A percentile compares a stretch with the other conserved stretches of the same genome.
Conservation (phyloP, 92 coral and sea anemone genomes). For the Blastomussa wellsi region DNA sequence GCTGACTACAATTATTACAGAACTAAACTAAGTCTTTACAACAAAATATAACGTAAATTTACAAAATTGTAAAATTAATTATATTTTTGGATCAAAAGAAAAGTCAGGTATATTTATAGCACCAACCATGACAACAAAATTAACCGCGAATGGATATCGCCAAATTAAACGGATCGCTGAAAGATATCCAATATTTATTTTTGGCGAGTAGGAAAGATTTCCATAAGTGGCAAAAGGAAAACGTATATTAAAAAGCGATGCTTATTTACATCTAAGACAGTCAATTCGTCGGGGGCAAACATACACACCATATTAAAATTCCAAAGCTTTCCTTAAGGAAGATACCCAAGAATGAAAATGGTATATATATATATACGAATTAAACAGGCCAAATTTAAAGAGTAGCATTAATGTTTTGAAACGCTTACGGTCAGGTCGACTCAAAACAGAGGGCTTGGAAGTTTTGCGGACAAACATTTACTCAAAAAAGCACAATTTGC, state of each 20-base stretch:
- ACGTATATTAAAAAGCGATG: not conserved
- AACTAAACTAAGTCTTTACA: too few relatives aligned
- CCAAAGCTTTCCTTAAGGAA: not conserved
- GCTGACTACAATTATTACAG: too few relatives aligned
- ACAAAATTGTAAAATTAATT: too few relatives aligned
- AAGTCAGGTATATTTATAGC: not conserved
- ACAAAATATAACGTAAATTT: too few relatives aligned
- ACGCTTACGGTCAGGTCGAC: not conserved
- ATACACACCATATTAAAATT: not conserved
- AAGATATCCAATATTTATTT: not conserved
- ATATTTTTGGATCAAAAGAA: too few relatives aligned
- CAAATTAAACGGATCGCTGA: not conserved
- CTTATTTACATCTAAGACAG: not conserved
- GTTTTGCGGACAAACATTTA: slow-evolving; percentile 10
- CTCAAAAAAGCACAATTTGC: slow-evolving; percentile 6
- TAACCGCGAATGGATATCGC: too few relatives aligned
- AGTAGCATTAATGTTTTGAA: not conserved
- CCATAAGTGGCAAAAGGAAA: not conserved
- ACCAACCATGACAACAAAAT: not conserved
- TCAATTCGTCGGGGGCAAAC: not conserved
- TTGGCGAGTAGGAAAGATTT: not conserved
- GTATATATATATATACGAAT: not conserved
- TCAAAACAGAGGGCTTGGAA: not conserved
- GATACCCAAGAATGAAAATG: not conserved
- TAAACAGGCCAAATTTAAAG: not conserved